Evolutionary conservation across 2,797 vertebrate species (phyloP).

Genomic region (Rhinichthys osculus): DNA sequence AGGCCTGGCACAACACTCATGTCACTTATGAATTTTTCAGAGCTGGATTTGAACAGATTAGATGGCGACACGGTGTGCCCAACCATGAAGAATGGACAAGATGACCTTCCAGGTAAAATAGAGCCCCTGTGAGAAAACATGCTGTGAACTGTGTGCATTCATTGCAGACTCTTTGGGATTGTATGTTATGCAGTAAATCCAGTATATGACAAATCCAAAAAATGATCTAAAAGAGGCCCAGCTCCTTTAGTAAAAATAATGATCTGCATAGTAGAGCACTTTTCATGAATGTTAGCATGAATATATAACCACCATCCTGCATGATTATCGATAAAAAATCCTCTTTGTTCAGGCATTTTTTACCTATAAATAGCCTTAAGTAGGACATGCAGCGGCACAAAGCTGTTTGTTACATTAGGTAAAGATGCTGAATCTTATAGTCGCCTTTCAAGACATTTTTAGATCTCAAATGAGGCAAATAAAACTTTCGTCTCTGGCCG

Average conservation of each 20-base stretch:
- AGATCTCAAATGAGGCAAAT: conserved; percentile 71
- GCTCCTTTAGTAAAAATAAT: not conserved
- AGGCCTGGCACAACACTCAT: conserved; percentile 16
- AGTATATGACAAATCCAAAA: no score
- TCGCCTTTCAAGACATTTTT: conserved; percentile 57
- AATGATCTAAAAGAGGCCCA: not conserved
- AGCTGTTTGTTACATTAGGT: conserved; percentile 61
- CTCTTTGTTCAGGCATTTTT: not conserved
- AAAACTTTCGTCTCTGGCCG: conserved; percentile 72
- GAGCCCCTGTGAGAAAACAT: not conserved
- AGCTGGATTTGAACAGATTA: conserved; percentile 81
- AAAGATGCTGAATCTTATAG: conserved; percentile 60
- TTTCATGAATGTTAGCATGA: not conserved
- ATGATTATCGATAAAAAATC: not conserved
- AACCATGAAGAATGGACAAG: conserved; percentile 80
- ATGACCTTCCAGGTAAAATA: conserved; percentile 84
- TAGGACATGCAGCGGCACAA: not conserved
- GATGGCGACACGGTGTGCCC: conserved; percentile 83
- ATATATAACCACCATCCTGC: not conserved
- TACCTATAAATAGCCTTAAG: not conserved
- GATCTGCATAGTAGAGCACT: not conserved
- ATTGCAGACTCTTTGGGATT: not conserved
- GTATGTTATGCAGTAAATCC: not conserved
- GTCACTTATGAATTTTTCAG: conserved; percentile 65
- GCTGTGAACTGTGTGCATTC: not conserved